Evolutionary conservation across 2,888 invertebrate genomes (phyloP), one percentile per base, ranked within the genome.

Genomic region (Platerodrilus igneus): DNA sequence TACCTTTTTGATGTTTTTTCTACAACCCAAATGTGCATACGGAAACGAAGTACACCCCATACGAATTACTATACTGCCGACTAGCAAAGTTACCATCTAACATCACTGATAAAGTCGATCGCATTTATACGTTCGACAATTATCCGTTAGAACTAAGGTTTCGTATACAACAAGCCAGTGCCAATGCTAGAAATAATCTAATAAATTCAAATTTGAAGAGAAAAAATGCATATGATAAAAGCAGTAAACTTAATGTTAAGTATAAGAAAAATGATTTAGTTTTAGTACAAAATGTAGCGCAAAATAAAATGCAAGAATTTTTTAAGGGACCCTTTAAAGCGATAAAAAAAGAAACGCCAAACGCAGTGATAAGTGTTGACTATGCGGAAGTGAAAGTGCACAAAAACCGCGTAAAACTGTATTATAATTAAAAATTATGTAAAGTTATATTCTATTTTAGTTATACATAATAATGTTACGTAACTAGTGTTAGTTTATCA

Each of bases 121-220:
- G n/a, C n/a, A 10, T 47, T 21, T 46, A 50, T 7, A 42, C 43
- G 16, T 22, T 50, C 9, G 39, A 42, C 27, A 47, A 39, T 37
- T 52, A 50, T 36, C 50, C 49, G 4, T 19, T 43, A 17, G 46
- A 53, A 40, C 25, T 51, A 26, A 51, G 50, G 38, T 51, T 45
- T 34, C 20, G 53, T 13, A 20, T 51, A 28, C n/a, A n/a, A n/a
- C 16, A n/a, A 41, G 48, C 50, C 4, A 18, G 27, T 2, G 17
- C 28, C 5, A 43, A 51, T 25, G 38, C 44, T 11, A 34, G 21
- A 41, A 33, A 33, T n/a, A 41, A 41, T 43, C 34, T 48, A 28
- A 26, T 42, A 31, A 30, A 16, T 10, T 31, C 25, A 15, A 37
- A 41, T 30, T 8, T 6, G 7, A 34, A 42, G 15, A 27, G 23